phyloP scores from a whole-genome alignment of 1,140 invertebrate species.

The Mesaphorura yosii region DNA sequence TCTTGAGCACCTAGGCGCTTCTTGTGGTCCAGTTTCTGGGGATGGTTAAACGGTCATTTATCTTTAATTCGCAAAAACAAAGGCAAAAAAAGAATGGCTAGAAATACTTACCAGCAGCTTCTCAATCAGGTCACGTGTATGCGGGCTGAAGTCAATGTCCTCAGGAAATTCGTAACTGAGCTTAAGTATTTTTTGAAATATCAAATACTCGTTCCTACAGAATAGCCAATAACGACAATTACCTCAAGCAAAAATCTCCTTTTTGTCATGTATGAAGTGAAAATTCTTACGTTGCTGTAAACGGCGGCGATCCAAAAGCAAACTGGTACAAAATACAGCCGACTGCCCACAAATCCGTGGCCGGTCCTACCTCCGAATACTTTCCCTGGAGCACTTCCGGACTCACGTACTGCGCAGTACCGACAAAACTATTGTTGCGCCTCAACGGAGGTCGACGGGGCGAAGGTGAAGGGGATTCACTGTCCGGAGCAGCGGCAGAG shows the following conservation, averaged over 20 bases:
- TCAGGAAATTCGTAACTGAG: slow-evolving; percentile 86
- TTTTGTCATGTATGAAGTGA: slow-evolving; percentile 1
- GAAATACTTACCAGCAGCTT: slow-evolving; percentile 59
- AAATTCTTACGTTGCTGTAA: slow-evolving; percentile 56
- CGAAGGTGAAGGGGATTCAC: background rate
- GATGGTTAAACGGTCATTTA: slow-evolving; percentile 24
- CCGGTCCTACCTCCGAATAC: slow-evolving; percentile 49
- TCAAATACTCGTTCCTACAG: slow-evolving; percentile 80
- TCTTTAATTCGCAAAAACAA: background rate
- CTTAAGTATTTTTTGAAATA: slow-evolving; percentile 90
- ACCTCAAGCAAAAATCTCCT: slow-evolving; percentile 9
- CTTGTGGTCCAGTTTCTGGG: slow-evolving; percentile 55
- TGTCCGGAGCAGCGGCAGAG: background rate
- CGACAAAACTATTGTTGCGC: slow-evolving; percentile 81
- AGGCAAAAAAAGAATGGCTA: background rate
- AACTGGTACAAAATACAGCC: slow-evolving; percentile 98
- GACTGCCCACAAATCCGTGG: slow-evolving; percentile 94
- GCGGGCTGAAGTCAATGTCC: slow-evolving; percentile 65
- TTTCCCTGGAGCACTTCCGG: slow-evolving; percentile 84
- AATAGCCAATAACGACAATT: too few species aligned
- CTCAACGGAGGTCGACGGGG: background rate
- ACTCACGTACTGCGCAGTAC: slow-evolving; percentile 98
- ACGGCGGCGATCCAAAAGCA: slow-evolving; percentile 83
- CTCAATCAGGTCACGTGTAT: slow-evolving; percentile 60
- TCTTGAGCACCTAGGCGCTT: slow-evolving; percentile 75